Percentiles rank a stretch among this genome's conserved stretches.
Conservation (phyloP, 2,113 vertebrate species). For the Daphoenositta chrysoptera region DNA sequence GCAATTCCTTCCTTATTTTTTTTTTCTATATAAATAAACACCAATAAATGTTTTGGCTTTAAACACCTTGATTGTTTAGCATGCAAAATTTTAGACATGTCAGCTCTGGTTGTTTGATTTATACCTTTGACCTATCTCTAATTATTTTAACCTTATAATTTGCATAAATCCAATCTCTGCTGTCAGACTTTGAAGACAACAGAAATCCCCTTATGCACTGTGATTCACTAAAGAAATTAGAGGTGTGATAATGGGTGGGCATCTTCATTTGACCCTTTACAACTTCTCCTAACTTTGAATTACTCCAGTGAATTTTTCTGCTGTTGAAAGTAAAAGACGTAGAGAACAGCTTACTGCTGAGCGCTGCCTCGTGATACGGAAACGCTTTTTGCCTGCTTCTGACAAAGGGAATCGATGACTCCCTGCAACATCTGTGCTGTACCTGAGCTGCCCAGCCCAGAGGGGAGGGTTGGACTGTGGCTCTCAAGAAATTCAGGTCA, state of each 20-base stretch:
- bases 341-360: background rate
- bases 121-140: conserved; percentile 66
- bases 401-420: background rate
- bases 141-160: conserved; percentile 71
- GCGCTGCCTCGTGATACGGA: background rate
- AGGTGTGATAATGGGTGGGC: conserved; percentile 18
- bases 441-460: background rate
- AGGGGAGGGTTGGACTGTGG: background rate
- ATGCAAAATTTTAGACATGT: conserved; percentile 52
- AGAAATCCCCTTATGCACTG: conserved; percentile 36
- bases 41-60: background rate
- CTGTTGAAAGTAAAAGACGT: background rate
- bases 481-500: background rate
- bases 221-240: conserved; percentile 47
- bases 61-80: conserved; percentile 23
- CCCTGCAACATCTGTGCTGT: background rate
- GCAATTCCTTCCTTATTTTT: background rate
- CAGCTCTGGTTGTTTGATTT: conserved; percentile 57
- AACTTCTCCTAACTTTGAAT: conserved; percentile 30
- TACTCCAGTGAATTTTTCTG: conserved; percentile 5
- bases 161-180: conserved; percentile 69
- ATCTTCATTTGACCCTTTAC: conserved; percentile 38
- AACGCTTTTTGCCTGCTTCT: background rate
- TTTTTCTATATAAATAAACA: background rate
- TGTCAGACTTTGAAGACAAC: conserved; percentile 50